Evolutionary conservation across 2,888 invertebrate genomes (phyloP).

Genomic region (Callinectes sapidus): DNA sequence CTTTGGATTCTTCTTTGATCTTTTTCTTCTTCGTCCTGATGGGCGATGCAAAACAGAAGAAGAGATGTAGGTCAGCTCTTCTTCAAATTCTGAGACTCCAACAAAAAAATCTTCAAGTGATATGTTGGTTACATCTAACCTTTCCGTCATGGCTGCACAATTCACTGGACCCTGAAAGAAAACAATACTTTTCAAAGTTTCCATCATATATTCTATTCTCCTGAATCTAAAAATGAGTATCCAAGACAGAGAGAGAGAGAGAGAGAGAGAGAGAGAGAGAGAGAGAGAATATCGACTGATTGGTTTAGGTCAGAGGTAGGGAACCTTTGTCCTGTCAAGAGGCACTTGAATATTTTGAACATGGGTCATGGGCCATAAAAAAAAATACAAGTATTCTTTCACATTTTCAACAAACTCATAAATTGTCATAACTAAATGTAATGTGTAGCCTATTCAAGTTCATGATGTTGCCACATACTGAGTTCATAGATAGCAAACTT

Average conservation of each 20-base stretch:
- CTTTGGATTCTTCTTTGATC: neutral
- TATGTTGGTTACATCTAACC: neutral
- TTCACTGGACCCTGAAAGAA: neutral
- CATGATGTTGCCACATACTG: too few species aligned
- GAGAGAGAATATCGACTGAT: neutral
- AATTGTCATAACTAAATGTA: too few species aligned
- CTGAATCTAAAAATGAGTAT: neutral
- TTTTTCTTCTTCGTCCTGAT: neutral
- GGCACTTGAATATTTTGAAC: too few species aligned
- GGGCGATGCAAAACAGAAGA: neutral
- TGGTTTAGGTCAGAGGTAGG: too few species aligned
- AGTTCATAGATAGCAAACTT: too few species aligned
- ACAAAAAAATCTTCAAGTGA: neutral
- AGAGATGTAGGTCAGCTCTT: neutral
- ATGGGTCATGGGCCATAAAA: too few species aligned
- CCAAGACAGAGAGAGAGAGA: neutral
- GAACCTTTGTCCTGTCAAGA: too few species aligned
- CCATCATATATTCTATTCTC: neutral
- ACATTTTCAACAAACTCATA: too few species aligned
- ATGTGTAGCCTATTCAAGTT: too few species aligned
- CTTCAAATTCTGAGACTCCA: neutral
- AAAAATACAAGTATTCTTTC: too few species aligned
- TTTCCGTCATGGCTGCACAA: neutral
- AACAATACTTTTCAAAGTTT: neutral
- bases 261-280: neutral